A percentile compares a stretch with the other conserved stretches of the same genome.
phyloP scores from a whole-genome alignment of 2,113 vertebrate species.

The Blennius ocellaris region DNA sequence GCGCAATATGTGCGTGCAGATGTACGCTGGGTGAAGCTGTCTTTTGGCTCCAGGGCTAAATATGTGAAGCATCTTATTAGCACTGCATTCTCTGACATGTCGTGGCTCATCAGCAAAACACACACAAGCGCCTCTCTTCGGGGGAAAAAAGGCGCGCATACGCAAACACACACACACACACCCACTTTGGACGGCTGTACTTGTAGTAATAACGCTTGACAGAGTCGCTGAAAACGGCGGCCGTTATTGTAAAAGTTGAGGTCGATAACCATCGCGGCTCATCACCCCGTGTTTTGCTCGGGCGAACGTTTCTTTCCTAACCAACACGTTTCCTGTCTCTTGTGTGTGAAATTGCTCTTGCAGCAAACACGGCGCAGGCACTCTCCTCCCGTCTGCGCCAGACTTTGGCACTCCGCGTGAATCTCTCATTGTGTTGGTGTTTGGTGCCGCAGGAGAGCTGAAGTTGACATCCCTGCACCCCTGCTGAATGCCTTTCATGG shows the following conservation, averaged over 20 bases:
- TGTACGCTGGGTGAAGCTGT: slow-evolving; percentile 3
- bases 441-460: slow-evolving; percentile 67
- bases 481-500: slow-evolving; percentile 78
- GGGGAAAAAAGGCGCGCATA: background rate
- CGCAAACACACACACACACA: too few species aligned
- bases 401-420: slow-evolving; percentile 36
- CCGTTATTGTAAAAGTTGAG: too few species aligned
- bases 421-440: slow-evolving; percentile 63
- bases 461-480: slow-evolving; percentile 73
- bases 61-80: slow-evolving; percentile 44
- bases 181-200: too few species aligned
- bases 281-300: too few species aligned
- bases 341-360: background rate
- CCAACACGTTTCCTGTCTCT: background rate
- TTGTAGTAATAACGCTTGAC: too few species aligned
- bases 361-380: slow-evolving; percentile 9
- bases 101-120: slow-evolving; percentile 49
- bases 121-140: slow-evolving; percentile 7
- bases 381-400: slow-evolving; percentile 9
- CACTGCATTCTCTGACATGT: slow-evolving; percentile 72
- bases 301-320: too few species aligned
- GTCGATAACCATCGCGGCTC: too few species aligned
- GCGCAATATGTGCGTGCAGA: background rate
- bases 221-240: too few species aligned
- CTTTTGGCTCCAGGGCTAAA: slow-evolving; percentile 24